These are phyloP conservation scores for Climacteris rufus DNA, from an alignment of 2,113 vertebrate species.

Conservation along the genomic window DNA sequence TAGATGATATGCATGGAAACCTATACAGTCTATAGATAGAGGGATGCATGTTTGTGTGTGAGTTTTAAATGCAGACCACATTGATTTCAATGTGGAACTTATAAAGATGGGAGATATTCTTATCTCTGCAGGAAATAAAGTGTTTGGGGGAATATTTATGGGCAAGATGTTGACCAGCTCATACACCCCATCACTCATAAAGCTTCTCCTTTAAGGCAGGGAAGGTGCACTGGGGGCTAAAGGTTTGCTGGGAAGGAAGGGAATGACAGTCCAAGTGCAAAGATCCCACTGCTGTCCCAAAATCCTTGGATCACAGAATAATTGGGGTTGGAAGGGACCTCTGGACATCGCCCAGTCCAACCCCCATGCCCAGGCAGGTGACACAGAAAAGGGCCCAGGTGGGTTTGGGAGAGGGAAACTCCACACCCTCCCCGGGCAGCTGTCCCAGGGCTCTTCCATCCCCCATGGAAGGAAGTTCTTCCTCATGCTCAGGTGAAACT, in stretches of 20 bases:
- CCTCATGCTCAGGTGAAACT: neutral
- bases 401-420: neutral
- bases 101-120: slow-evolving; percentile 48
- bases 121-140: slow-evolving; percentile 63
- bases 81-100: slow-evolving; percentile 48
- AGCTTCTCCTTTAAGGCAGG: neutral
- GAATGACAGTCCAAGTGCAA: neutral
- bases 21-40: neutral
- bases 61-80: slow-evolving; percentile 33
- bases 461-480: neutral
- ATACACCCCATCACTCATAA: neutral
- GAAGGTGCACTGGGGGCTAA: neutral
- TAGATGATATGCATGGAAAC: neutral
- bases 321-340: neutral
- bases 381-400: neutral
- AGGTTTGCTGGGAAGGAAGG: neutral
- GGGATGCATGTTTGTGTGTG: neutral
- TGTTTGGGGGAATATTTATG: slow-evolving; percentile 7
- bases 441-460: neutral
- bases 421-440: neutral
- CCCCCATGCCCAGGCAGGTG: neutral
- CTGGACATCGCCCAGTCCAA: neutral
- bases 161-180: neutral
- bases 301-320: neutral
- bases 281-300: neutral